Base-by-base conservation (phyloP, 2,797 vertebrate genomes). In the Limosa lapponica region DNA sequence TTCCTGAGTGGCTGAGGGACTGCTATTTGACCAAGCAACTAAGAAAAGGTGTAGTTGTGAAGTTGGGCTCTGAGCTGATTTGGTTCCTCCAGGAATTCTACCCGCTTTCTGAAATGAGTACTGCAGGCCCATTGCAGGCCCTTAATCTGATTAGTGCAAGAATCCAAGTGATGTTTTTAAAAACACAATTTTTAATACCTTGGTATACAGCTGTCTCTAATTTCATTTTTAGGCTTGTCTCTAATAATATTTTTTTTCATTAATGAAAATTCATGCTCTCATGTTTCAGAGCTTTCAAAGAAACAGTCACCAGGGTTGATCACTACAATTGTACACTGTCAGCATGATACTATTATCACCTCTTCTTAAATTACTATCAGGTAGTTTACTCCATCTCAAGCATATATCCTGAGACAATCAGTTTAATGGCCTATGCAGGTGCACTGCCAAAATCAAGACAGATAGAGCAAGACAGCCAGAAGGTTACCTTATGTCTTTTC, bases 311-410 rank as follows among this genome's bases (percentile, higher is more conserved):
- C 87, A 92, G 39, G 0, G 1, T 17, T 93, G 89, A 92, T 74
- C 9, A 5, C 72, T 88, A 83, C 54, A 95, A 96, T 89, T 72
- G 65, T 59, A 91, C 80, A 52, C 66, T 90, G 69, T 62, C 94
- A 96, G 85, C 69, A 79, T 39, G 87, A 74, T n/a, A 86, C 43
- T 70, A 90, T 95, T 95, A 78, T 91, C 91, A 88, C 69, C 89
- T 91, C 70, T 64, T 80, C 80, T 91, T 84, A 93, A 87, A 96
- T 92, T 93, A 95, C 32, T 93, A 87, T 70, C 69, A 90, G 77
- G 71, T 82, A 93, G 87, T 90, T 95, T 95, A 91, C 66, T 90
- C 62, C 62, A 93, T 72, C 70, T 88, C 51, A 44, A 79, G 77
- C 48, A 82, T 64, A 73, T 49, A 95, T 77, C 55, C 77, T 39